These are phyloP conservation scores for Tenthredo mesomela DNA, from an alignment of 2,888 invertebrate genomes.

Conservation along the genomic window DNA sequence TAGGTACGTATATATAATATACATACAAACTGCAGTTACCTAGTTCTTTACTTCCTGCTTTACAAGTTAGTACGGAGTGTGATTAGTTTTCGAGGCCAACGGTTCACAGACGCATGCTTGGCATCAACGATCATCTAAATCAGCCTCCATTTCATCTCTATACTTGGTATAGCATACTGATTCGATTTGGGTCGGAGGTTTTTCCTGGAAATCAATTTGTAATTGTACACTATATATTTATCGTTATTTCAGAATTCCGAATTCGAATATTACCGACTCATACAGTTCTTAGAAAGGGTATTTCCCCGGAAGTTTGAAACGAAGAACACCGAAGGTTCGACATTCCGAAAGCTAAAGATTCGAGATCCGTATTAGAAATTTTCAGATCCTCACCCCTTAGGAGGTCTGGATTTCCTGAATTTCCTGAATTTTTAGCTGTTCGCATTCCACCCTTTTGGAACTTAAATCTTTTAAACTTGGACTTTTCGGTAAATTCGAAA, in stretches of 20 bases:
- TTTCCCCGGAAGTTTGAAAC: no score
- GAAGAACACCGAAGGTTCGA: no score
- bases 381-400: no score
- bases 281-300: no score
- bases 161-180: background rate
- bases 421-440: no score
- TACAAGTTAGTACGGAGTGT: background rate
- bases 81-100: constrained; percentile 29
- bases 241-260: background rate
- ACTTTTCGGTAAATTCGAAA: no score
- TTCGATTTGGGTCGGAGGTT: background rate
- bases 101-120: background rate
- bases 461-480: no score
- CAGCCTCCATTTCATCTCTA: background rate
- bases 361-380: no score
- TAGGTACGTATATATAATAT: background rate
- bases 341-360: no score
- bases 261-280: background rate
- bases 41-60: background rate
- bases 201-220: background rate
- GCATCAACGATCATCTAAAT: background rate
- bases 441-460: no score
- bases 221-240: background rate
- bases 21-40: background rate
- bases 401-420: no score